A percentile compares a stretch with the other conserved stretches of the same genome.
These are phyloP conservation scores for Hyperopisus bebe DNA, from an alignment of 2,113 vertebrate species.

Conservation along the genomic window DNA sequence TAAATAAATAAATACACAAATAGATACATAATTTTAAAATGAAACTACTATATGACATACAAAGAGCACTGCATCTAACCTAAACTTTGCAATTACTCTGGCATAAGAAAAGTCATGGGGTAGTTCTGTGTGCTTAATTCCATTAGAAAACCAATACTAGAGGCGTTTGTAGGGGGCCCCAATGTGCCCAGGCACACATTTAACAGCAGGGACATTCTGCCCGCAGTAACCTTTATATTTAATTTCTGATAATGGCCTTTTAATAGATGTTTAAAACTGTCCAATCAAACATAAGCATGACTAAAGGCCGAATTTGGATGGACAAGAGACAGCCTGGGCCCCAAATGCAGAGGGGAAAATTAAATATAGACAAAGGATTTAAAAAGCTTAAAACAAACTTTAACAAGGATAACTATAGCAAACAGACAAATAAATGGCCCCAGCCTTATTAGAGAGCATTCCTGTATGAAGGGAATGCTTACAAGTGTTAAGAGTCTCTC, in stretches of 20 bases:
- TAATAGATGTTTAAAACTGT: slow-evolving; percentile 45
- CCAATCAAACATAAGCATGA: slow-evolving; percentile 27
- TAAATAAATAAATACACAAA: neutral
- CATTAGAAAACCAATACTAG: slow-evolving; percentile 41
- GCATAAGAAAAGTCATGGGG: neutral
- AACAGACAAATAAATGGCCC: slow-evolving; percentile 20
- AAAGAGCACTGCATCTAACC: slow-evolving; percentile 4
- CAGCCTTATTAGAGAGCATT: slow-evolving; percentile 21
- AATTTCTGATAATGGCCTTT: slow-evolving; percentile 43
- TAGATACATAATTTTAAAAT: neutral
- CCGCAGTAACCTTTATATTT: slow-evolving; percentile 34
- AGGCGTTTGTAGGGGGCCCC: slow-evolving; percentile 30
- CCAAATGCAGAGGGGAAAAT: slow-evolving; percentile 48
- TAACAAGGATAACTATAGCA: neutral
- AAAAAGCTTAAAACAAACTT: slow-evolving; percentile 37
- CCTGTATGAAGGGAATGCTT: slow-evolving; percentile 36
- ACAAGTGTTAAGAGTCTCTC: slow-evolving; percentile 36
- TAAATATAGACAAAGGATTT: slow-evolving; percentile 18
- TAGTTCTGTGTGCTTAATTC: slow-evolving; percentile 35
- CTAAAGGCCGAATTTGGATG: slow-evolving; percentile 3
- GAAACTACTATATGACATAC: neutral
- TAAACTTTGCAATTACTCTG: slow-evolving; percentile 25
- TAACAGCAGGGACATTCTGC: slow-evolving; percentile 34
- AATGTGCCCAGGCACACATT: slow-evolving; percentile 36
- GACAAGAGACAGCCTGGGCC: slow-evolving; percentile 41